Evolutionary conservation across 2,888 invertebrate species (phyloP).

Genomic region (Octonoba sinensis): DNA sequence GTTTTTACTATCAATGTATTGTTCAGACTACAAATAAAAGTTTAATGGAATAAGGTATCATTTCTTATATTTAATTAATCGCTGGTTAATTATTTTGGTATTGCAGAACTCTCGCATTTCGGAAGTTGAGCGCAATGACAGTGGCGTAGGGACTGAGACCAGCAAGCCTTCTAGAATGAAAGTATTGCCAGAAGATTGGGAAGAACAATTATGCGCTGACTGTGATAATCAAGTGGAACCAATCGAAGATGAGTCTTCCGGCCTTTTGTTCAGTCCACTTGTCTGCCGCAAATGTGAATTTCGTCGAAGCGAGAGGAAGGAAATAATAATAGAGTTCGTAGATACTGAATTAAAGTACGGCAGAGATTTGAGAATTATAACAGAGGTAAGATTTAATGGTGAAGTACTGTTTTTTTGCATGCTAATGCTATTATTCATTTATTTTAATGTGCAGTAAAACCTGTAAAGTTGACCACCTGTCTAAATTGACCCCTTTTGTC

Average conservation of each 20-base stretch:
- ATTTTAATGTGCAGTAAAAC: too few species aligned
- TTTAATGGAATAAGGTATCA: too few species aligned
- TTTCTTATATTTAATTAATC: too few species aligned
- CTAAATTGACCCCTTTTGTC: too few species aligned
- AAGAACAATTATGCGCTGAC: slow-evolving; percentile 85
- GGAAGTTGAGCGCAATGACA: slow-evolving; percentile 91
- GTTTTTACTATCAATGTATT: too few species aligned
- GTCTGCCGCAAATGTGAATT: slow-evolving; percentile 88
- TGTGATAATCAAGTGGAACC: slow-evolving; percentile 86
- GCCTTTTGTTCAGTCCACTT: slow-evolving; percentile 49
- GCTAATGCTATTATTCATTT: too few species aligned
- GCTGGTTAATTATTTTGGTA: neutral
- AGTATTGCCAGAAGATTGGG: slow-evolving; percentile 71
- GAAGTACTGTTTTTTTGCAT: too few species aligned
- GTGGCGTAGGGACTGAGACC: slow-evolving; percentile 92
- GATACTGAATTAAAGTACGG: slow-evolving; percentile 97
- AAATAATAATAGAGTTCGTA: slow-evolving; percentile 93
- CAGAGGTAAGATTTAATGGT: slow-evolving; percentile 76
- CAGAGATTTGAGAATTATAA: slow-evolving; percentile 89
- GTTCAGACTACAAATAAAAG: too few species aligned
- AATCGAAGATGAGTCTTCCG: slow-evolving; percentile 73
- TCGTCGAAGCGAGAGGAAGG: slow-evolving; percentile 89
- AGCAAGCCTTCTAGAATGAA: slow-evolving; percentile 82
- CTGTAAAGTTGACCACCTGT: too few species aligned
- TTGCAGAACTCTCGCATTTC: slow-evolving; percentile 69